Conservation (phyloP, 2,797 vertebrate species). For the Spea hammondii region DNA sequence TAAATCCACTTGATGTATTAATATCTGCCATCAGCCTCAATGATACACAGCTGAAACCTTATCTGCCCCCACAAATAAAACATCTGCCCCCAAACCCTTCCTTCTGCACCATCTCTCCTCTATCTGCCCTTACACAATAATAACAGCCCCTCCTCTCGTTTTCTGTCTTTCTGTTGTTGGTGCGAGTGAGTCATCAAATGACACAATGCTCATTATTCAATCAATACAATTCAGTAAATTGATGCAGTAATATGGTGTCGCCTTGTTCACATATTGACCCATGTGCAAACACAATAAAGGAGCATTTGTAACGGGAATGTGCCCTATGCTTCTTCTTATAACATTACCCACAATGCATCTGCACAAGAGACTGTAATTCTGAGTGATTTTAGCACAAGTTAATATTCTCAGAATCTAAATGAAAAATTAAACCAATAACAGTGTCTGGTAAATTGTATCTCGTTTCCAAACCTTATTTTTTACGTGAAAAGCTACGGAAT, state of each 20-base stretch:
- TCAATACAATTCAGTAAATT: constrained; percentile 5
- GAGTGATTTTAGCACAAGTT: too few relatives aligned
- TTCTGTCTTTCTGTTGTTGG: neutral
- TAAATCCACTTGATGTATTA: too few relatives aligned
- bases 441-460: too few relatives aligned
- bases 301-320: neutral
- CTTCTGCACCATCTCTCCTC: neutral
- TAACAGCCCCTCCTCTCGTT: neutral
- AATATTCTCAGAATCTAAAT: too few relatives aligned
- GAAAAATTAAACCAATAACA: too few relatives aligned
- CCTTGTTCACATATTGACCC: constrained; percentile 6
- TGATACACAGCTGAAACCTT: neutral
- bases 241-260: constrained; percentile 2
- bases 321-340: neutral
- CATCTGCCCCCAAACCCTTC: neutral
- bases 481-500: too few relatives aligned
- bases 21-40: too few relatives aligned
- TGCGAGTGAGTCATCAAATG: constrained; percentile 1
- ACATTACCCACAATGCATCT: neutral
- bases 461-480: too few relatives aligned
- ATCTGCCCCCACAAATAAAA: neutral
- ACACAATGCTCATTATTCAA: neutral
- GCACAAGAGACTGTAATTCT: too few relatives aligned
- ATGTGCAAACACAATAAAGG: neutral
- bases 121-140: neutral